Base-by-base conservation (phyloP, 2,113 vertebrate species). In the Himantopus leucocephalus region DNA sequence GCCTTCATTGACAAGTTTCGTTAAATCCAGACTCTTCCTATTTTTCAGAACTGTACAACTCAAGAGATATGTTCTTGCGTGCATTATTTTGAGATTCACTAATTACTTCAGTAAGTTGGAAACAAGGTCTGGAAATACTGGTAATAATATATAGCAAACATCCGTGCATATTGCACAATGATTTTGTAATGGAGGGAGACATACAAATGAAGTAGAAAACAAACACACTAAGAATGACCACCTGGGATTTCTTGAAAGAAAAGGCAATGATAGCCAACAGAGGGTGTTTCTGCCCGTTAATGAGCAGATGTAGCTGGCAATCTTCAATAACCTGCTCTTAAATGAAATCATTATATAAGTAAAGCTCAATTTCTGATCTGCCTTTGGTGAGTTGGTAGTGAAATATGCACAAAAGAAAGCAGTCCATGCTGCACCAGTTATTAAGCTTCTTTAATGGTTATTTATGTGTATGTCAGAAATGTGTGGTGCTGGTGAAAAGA, bases 251-350 rank as follows among this genome's bases (percentile, higher is more conserved):
- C 89, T 92, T 94, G 85, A 96, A 94, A 96, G 83, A 94, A 90
- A 76, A 95, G 73, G 70, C 92, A 76, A 24, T 78, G 88, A 72
- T 85, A 94, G 80, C 85, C 95, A 80, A 88, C 62, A 37, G 84
- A 97, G 93, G 60, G 77, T 94, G 91, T 96, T 98, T 88, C 85
- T 95, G 77, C 87, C 95, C 92, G 95, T 95, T 98, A 98, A 98
- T 97, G 95, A 97, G 97, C 94, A 97, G 93, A 94, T 94, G 77
- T 95, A 96, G 77, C 80, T 68, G 91, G 70, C 76, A 88, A 84
- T 93, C 85, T 94, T 32, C 93, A 88, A 75, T 92, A 93, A 94
- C 73, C 94, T 55, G 37, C 48, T 95, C 68, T 96, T 90, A 95
- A 94, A 72, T 95, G 85, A 91, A 95, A 96, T 96, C 92, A 96